Evolutionary conservation across 2,113 vertebrate species (phyloP).

Genomic region (Oryzias curvinotus): DNA sequence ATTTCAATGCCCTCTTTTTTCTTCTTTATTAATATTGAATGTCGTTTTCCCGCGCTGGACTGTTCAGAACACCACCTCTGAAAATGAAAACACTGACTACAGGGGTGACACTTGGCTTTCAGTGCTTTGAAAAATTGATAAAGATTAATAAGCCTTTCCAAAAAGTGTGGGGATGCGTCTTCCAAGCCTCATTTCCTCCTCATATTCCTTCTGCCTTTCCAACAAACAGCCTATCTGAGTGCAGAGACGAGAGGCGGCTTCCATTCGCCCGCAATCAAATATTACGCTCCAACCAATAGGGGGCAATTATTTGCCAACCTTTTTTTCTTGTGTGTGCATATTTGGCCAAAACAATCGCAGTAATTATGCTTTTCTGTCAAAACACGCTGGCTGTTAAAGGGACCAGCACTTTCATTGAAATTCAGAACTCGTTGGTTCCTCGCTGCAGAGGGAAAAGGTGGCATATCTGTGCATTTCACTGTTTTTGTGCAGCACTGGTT

Average conservation of each 20-base stretch:
- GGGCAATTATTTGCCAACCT: not conserved
- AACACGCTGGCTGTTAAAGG: not conserved
- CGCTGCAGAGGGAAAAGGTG: not conserved
- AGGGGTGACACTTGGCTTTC: not conserved
- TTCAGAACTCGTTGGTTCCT: conserved; percentile 5
- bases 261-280: conserved; percentile 24
- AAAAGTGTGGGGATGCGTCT: conserved; percentile 1
- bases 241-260: conserved; percentile 15
- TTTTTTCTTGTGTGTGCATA: not conserved
- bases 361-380: conserved; percentile 4
- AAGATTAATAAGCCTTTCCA: not conserved
- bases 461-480: not conserved
- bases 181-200: not conserved
- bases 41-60: not conserved
- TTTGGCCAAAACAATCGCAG: conserved; percentile 2
- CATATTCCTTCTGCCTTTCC: conserved; percentile 11
- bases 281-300: conserved; percentile 23
- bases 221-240: conserved; percentile 18
- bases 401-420: not conserved
- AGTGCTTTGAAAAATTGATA: conserved; percentile 1
- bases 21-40: too few relatives aligned
- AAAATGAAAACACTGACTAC: not conserved
- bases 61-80: not conserved
- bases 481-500: not conserved
- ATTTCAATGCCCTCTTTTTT: too few relatives aligned